Conservation (phyloP, 2,797 vertebrate genomes). For the Trachurus trachurus region DNA sequence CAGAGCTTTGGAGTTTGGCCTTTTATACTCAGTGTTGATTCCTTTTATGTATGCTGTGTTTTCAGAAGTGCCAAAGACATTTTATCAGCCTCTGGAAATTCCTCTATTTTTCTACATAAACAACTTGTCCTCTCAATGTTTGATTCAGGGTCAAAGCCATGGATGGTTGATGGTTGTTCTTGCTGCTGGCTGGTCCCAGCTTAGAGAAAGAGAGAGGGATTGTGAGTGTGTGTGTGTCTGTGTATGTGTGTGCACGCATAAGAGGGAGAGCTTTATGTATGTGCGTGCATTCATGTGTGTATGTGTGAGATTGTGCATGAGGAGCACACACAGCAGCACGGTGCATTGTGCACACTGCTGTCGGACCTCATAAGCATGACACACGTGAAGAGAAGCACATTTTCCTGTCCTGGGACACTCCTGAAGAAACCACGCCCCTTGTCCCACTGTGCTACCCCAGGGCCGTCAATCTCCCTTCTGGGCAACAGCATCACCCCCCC, state of each 20-base stretch:
- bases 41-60: constrained; percentile 59
- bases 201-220: constrained; percentile 41
- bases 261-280: constrained; percentile 38
- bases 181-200: constrained; percentile 76
- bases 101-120: constrained; percentile 81
- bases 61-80: constrained; percentile 84
- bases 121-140: constrained; percentile 47
- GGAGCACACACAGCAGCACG: constrained; percentile 28
- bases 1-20: constrained; percentile 62
- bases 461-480: constrained; percentile 25
- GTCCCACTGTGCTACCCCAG: constrained; percentile 30
- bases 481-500: constrained; percentile 24
- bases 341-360: constrained; percentile 65
- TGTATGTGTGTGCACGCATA: constrained; percentile 15
- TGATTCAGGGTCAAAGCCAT: constrained; percentile 76
- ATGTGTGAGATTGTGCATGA: constrained; percentile 42
- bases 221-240: constrained; percentile 27
- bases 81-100: constrained; percentile 71
- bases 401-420: constrained; percentile 52
- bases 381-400: constrained; percentile 76
- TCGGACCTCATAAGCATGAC: constrained; percentile 70
- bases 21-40: constrained; percentile 54
- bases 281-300: constrained; percentile 35
- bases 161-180: constrained; percentile 60
- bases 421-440: constrained; percentile 25